These are phyloP conservation scores for Mormyrus hasselquistii DNA, from an alignment of 2,797 vertebrate species.

Conservation along the genomic window DNA sequence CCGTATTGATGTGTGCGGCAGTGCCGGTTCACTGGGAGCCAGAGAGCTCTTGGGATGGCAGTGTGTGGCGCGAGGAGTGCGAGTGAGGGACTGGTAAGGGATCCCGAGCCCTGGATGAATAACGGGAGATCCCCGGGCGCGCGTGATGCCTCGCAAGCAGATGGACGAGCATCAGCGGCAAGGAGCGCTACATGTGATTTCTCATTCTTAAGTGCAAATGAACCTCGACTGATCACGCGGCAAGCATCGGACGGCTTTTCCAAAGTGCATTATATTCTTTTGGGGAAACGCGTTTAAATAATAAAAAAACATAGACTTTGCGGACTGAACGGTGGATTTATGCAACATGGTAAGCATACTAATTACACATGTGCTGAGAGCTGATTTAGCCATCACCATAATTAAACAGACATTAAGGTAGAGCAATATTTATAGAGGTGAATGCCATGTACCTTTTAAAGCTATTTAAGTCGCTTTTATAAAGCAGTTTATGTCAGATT, in stretches of 20 bases:
- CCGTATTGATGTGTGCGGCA: slow-evolving; percentile 2
- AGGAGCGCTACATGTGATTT: slow-evolving; percentile 14
- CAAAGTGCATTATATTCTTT: not conserved
- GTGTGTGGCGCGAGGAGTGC: slow-evolving; percentile 16
- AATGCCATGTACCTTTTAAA: not conserved
- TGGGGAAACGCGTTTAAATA: not conserved
- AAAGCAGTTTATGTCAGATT: not conserved
- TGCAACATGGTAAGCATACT: slow-evolving; percentile 14
- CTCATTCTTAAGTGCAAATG: slow-evolving; percentile 2
- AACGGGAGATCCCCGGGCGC: slow-evolving; percentile 6
- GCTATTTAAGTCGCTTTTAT: not conserved
- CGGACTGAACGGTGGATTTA: not conserved
- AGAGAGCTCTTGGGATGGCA: slow-evolving; percentile 19
- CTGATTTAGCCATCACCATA: not conserved
- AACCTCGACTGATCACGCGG: not conserved
- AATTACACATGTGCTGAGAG: not conserved
- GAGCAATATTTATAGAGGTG: not conserved
- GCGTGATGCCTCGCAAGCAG: not conserved
- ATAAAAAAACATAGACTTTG: not conserved
- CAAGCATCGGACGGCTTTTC: not conserved
- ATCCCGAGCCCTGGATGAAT: slow-evolving; percentile 13
- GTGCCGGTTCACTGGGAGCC: slow-evolving; percentile 7
- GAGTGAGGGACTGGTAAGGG: slow-evolving; percentile 24
- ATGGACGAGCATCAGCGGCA: not conserved
- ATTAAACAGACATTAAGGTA: not conserved